Evolutionary conservation across 37 sponge, comb jelly and placozoan genomes (phyloP).

Genomic region (Oscarella lobularis): DNA sequence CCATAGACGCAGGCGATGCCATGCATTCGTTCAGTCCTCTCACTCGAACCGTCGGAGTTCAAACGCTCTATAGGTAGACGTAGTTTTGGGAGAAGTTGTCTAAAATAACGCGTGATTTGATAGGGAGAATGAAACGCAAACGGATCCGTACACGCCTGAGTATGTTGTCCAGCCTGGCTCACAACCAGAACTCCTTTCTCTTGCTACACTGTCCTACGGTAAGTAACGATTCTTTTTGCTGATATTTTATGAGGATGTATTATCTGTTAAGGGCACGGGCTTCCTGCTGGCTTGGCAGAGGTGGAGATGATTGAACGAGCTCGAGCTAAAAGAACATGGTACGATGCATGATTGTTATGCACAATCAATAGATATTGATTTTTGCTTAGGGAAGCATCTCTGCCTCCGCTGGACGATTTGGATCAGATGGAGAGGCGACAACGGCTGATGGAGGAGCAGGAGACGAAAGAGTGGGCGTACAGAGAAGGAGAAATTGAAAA

Average conservation of each 20-base stretch:
- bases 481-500: conserved; percentile 76
- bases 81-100: too few relatives aligned
- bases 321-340: conserved; percentile 81
- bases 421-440: conserved; percentile 58
- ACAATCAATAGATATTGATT: background rate
- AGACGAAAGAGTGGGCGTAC: conserved; percentile 86
- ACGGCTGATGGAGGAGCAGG: conserved; percentile 96
- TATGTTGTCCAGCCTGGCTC: conserved; percentile 69
- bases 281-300: conserved; percentile 94
- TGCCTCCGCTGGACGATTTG: conserved; percentile 72
- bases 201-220: conserved; percentile 74
- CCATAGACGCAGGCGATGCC: conserved; percentile 8
- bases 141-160: conserved; percentile 89
- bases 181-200: conserved; percentile 81
- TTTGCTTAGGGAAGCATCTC: conserved; percentile 40
- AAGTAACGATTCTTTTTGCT: background rate
- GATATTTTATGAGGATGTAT: background rate
- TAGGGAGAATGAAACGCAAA: conserved; percentile 88
- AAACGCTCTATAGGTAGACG: conserved; percentile 33
- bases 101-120: too few relatives aligned
- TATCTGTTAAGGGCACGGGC: conserved; percentile 52
- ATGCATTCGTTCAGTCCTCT: conserved; percentile 11
- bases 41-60: conserved; percentile 28
- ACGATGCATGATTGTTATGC: background rate
- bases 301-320: conserved; percentile 98